Conservation (phyloP, 2,888 invertebrate species). For the Caenorhabditis parvicauda region DNA sequence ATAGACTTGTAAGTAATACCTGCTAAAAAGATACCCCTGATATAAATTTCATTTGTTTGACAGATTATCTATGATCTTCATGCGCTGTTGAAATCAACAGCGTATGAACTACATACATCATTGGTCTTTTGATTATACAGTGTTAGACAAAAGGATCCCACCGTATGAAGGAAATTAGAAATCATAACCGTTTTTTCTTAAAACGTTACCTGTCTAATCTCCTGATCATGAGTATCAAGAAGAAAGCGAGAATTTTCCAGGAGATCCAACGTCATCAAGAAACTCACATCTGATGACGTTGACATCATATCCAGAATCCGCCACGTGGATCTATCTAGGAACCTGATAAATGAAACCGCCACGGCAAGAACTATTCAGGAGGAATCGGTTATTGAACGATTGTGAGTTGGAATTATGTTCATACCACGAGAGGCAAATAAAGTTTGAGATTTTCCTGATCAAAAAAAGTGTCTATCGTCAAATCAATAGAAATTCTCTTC, state of each 20-base stretch:
- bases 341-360: conserved; percentile 23
- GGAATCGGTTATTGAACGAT: conserved; percentile 8
- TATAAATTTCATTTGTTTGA: not conserved
- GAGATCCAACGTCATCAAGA: conserved; percentile 29
- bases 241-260: too few relatives aligned
- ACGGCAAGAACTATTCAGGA: conserved; percentile 7
- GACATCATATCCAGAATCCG: conserved; percentile 14
- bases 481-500: not conserved
- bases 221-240: too few relatives aligned
- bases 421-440: too few relatives aligned
- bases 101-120: too few relatives aligned
- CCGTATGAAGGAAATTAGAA: too few relatives aligned
- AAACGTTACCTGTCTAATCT: too few relatives aligned
- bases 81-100: too few relatives aligned
- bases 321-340: conserved; percentile 31
- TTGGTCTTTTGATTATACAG: too few relatives aligned
- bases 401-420: too few relatives aligned
- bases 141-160: too few relatives aligned
- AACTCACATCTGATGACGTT: conserved; percentile 16
- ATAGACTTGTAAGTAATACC: conserved; percentile 31
- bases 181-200: too few relatives aligned
- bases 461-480: not conserved
- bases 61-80: too few relatives aligned
- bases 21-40: not conserved
- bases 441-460: not conserved